These are phyloP conservation scores for Halcyon malimbica DNA, from an alignment of 2,113 vertebrate genomes.

Conservation along the genomic window DNA sequence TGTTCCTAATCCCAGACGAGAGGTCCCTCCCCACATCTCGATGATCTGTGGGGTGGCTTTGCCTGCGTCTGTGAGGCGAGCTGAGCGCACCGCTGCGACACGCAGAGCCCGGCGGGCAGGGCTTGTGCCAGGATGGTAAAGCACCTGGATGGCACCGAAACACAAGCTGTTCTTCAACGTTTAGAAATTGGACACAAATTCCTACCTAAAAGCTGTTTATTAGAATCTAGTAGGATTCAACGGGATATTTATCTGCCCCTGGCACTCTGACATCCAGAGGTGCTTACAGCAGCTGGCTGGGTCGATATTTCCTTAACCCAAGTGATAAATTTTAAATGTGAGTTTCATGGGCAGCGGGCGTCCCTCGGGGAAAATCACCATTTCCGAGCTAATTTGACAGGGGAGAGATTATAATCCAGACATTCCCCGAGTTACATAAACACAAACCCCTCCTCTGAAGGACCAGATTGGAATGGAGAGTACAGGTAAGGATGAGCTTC, in stretches of 20 bases:
- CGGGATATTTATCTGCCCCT: conserved; percentile 11
- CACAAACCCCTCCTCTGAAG: conserved; percentile 19
- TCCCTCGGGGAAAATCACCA: background rate
- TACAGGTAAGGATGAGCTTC: background rate
- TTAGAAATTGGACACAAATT: conserved; percentile 35
- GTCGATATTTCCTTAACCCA: conserved; percentile 31
- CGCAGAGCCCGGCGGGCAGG: background rate
- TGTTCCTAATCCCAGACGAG: background rate
- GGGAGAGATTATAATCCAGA: conserved; percentile 58
- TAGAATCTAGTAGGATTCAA: conserved; percentile 24
- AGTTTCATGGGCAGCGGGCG: background rate
- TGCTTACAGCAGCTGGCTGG: conserved; percentile 25
- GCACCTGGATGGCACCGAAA: conserved; percentile 52
- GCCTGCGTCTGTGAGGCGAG: background rate
- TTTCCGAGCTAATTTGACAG: conserved; percentile 27
- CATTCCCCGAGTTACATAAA: background rate
- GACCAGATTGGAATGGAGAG: background rate
- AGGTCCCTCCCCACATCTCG: background rate
- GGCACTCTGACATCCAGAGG: conserved; percentile 37
- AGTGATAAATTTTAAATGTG: conserved; percentile 30
- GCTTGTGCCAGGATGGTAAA: conserved; percentile 53
- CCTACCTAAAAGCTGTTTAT: conserved; percentile 57
- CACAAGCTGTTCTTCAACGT: conserved; percentile 38
- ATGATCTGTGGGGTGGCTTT: background rate
- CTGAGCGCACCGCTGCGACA: background rate